Base-by-base conservation (phyloP, 2,888 invertebrate species). In the Tachystola acroxantha region DNA sequence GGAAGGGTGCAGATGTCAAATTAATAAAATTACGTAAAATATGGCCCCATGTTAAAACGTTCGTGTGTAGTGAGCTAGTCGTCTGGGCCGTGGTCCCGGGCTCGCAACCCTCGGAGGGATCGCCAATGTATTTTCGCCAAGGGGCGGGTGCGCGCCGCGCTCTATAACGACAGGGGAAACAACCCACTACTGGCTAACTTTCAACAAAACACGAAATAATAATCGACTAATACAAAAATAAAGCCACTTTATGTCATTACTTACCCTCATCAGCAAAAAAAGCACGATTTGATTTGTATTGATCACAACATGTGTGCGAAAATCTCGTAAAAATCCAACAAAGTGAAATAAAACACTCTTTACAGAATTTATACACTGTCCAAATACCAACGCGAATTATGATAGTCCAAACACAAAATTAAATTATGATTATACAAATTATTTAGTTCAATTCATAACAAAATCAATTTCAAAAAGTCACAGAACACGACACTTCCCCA, bases 81-180 rank as follows among this genome's bases (percentile, higher is more conserved):
- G 48, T 47, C 48, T 12, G 40, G 27, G 52, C 54, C 46, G 48
- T 12, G 40, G 27, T 51, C 54, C 46, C 47, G 58, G 56, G 43
- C 52, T 51, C 43, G 53, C 67, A 70, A 77, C 79, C 79, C 79
- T 74, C 75, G n/a, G n/a, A n/a, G n/a, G n/a, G n/a, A n/a, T n/a
- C n/a, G 70, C 66, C 57, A 64, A 68, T 59, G 66, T 73, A 67
- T 57, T 48, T 48, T 44, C 41, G 48, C 40, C 35, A 56, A 58
- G 55, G 73, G 70, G 70, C 65, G 64, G 57, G 65, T 58, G 58
- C 39, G 46, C 58, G 53, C 59, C 48, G 20, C 41, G 36, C 41
- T 39, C 36, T 41, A 16, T 10, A 48, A 44, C 51, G 58, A 51
- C 53, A 53, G 54, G 65, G 64, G 58, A 66, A 67, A 27, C 27